Percentiles rank a stretch among this genome's conserved stretches.
Evolutionary conservation across 2,888 invertebrate species (phyloP).

Genomic region (Heteromurus nitidus): DNA sequence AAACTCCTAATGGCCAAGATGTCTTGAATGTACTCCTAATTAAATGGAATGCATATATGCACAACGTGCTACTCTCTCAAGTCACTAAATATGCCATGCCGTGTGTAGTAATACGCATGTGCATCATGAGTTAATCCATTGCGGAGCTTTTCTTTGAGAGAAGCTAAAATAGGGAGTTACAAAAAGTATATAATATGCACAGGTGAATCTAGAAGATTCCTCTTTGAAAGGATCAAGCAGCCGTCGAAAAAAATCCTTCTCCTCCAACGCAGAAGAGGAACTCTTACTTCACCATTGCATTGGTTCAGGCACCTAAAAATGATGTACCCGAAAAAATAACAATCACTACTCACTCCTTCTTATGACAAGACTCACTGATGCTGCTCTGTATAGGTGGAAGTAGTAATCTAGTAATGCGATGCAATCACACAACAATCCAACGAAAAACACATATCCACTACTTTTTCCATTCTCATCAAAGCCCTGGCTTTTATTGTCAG

Average conservation of each 20-base stretch:
- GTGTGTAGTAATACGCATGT: too few species aligned
- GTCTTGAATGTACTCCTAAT: slow-evolving; percentile 16
- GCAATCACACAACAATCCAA: too few species aligned
- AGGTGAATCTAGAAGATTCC: neutral
- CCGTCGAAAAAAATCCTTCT: neutral
- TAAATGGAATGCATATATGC: slow-evolving; percentile 21
- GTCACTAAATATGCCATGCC: too few species aligned
- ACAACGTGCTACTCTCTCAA: too few species aligned
- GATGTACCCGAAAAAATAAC: neutral
- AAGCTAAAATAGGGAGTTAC: too few species aligned
- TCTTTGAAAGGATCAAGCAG: too few species aligned
- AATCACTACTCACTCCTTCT: neutral
- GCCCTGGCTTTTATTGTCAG: neutral
- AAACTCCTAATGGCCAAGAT: slow-evolving; percentile 5
- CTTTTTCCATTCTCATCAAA: too few species aligned
- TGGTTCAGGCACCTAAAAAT: slow-evolving; percentile 2
- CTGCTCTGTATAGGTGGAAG: neutral
- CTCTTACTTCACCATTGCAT: neutral
- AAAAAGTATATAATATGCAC: too few species aligned
- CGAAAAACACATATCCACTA: too few species aligned
- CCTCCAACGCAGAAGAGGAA: neutral
- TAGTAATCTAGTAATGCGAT: too few species aligned
- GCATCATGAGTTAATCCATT: too few species aligned
- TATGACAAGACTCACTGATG: neutral
- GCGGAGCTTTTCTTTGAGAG: too few species aligned